Base-by-base conservation (phyloP, 2,888 invertebrate genomes). In the Drosophila stalkeri region DNA sequence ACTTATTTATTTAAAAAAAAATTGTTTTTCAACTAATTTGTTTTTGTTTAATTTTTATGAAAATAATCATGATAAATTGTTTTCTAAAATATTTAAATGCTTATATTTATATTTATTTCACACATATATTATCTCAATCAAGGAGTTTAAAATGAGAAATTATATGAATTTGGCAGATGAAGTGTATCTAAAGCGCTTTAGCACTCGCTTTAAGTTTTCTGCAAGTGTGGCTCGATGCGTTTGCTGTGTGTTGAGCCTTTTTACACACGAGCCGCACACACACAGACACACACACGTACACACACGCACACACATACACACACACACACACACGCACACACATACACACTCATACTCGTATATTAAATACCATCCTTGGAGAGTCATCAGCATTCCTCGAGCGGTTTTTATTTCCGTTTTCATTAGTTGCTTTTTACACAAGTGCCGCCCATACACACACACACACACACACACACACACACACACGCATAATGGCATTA, bases 291-390 rank as follows among this genome's bases (percentile, higher is more conserved):
- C 75, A 79, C 47, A 14, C 57, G 72, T 35, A 14, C n/a, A 39
- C 35, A 44, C 35, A 12, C 46, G 37, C 37, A 71, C 72, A 72
- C 73, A 78, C 61, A 66, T 35, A 23, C n/a, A 64, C 35, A 3
- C 27, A 57, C 44, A 14, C 46, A 46, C 31, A 71, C 72, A 72
- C 75, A 78, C 61, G 64, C 44, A 23, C 14, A 64, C 35, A 11
- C 12, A n/a, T 8, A 41, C 41, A 33, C 11, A 41, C 41, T 7
- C 39, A 39, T 16, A 47, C 35, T 35, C 64, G 70, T 72, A 88
- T 88, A 90, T 88, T 88, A 88, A 88, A 90, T 90, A 85, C 85
- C 90, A 87, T 88, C 88, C 88, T 88, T 87, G 87, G 88, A 88
- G 88, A 88, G 89, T 89, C 88, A 90, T 88, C 88, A 88, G 88